Evolutionary conservation across 2,113 vertebrate species (phyloP).

Genomic region (Cyprinodon variegatus): DNA sequence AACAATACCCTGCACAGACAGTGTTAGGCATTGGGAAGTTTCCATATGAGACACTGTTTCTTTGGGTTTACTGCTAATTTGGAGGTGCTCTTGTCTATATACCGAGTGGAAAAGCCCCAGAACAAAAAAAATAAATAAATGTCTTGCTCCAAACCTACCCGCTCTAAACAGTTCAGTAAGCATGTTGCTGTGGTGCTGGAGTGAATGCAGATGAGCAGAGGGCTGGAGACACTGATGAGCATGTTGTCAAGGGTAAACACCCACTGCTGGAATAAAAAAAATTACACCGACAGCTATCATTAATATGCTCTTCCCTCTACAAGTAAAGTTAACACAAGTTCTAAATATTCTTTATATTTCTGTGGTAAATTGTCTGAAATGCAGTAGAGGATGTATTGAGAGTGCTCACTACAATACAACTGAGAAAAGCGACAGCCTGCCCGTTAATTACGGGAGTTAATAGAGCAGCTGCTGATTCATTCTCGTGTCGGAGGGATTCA

Average conservation of each 20-base stretch:
- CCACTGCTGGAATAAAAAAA: conserved; percentile 29
- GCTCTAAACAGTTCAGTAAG: conserved; percentile 56
- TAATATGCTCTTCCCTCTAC: conserved; percentile 10
- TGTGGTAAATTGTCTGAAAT: neutral
- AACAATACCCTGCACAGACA: neutral
- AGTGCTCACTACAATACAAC: conserved; percentile 8
- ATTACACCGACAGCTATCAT: neutral
- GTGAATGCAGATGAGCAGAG: conserved; percentile 30
- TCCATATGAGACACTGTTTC: conserved; percentile 36
- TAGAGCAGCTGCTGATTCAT: conserved; percentile 60
- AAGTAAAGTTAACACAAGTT: conserved; percentile 3
- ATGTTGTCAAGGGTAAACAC: conserved; percentile 11
- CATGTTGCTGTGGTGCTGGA: conserved; percentile 36
- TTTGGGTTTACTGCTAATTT: conserved; percentile 54
- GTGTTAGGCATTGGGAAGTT: neutral
- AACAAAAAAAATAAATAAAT: conserved; percentile 28
- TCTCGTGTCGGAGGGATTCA: conserved; percentile 39
- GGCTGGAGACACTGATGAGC: neutral
- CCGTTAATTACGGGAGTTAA: conserved; percentile 63
- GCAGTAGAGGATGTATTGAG: neutral
- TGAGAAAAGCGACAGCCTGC: conserved; percentile 32
- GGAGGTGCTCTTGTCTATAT: neutral
- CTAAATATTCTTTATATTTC: neutral
- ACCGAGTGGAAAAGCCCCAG: conserved; percentile 16
- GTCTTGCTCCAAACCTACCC: conserved; percentile 40